Evolutionary conservation across 1,140 invertebrate genomes (phyloP), one percentile per base, ranked within the genome.

Genomic region (Orchestia grillus): DNA sequence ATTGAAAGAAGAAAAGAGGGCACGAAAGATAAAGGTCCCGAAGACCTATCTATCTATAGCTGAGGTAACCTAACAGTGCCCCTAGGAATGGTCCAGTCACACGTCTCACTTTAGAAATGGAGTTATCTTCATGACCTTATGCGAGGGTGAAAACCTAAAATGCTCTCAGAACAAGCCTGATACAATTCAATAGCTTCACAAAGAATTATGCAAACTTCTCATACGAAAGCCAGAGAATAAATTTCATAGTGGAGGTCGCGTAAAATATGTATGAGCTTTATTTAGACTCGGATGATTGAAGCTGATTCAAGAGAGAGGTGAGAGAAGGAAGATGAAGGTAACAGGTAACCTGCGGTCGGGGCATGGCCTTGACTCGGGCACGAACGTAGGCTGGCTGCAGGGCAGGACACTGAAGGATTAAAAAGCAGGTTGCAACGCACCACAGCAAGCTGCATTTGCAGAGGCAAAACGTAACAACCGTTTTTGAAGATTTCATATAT

Each of bases 351-450:
- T 28, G 88, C 88, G 88, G 88, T 90, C 88, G 88, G 8, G 88
- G 88, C 88, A 90, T 42, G 88, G 43, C 88, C 88, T 90, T 90
- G 88, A 90, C 88, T 90, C 28, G 88, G 88, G 43, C 88, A 90
- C 88, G n/a, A 77, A 77, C 62, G 62, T 77, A 77, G 62, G 62
- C 28, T 77, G 11, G 62, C 62, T 77, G 62, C 62, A 77, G 62
- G 62, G 62, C 62, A 77, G 15, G 62, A 77, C 62, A 77, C 28
- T 1, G 62, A 19, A 77, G 62, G 15, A 77, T 77, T 77, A 77
- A 77, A 36, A 77, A 77, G 15, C 62, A 77, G 62, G 62, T 19
- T 53, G 47, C 47, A 53, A 53, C 6, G 6, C 47, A 53, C 6
- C 6, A 77, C 1, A 77, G 62, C 62, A 36, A 77, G 62, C 11